Conservation (phyloP, 2,888 invertebrate genomes). For the Xanthorhoe designata region DNA sequence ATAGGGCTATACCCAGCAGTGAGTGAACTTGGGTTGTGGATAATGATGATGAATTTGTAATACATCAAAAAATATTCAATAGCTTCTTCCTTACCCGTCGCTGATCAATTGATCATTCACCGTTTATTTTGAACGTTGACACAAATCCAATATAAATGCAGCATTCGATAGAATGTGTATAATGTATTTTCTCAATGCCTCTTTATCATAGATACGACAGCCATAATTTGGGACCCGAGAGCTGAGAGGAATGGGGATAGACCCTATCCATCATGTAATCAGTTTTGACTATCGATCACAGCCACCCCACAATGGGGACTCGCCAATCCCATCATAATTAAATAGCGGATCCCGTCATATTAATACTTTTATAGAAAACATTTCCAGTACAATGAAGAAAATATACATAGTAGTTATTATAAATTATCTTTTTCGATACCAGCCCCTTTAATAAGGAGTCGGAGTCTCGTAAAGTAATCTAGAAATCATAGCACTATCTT, state of each 20-base stretch:
- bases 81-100: too few relatives aligned
- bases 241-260: slow-evolving; percentile 41
- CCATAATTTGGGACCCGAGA: slow-evolving; percentile 1
- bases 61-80: too few relatives aligned
- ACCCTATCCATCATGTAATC: slow-evolving; percentile 60
- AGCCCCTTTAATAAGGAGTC: too few relatives aligned
- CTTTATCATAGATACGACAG: background rate
- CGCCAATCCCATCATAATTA: slow-evolving; percentile 25
- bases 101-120: background rate
- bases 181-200: background rate
- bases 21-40: too few relatives aligned
- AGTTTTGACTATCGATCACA: slow-evolving; percentile 57
- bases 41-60: too few relatives aligned
- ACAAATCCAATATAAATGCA: too few relatives aligned
- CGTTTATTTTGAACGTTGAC: background rate
- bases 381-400: background rate
- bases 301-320: slow-evolving; percentile 32
- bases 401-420: too few relatives aligned
- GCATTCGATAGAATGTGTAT: background rate
- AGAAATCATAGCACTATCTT: too few relatives aligned
- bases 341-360: slow-evolving; percentile 2
- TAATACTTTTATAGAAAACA: background rate
- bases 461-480: too few relatives aligned
- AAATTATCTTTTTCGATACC: too few relatives aligned
- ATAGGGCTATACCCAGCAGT: too few relatives aligned